Conservation (phyloP, 2,888 invertebrate genomes). For the Drosophila austrosaltans region DNA sequence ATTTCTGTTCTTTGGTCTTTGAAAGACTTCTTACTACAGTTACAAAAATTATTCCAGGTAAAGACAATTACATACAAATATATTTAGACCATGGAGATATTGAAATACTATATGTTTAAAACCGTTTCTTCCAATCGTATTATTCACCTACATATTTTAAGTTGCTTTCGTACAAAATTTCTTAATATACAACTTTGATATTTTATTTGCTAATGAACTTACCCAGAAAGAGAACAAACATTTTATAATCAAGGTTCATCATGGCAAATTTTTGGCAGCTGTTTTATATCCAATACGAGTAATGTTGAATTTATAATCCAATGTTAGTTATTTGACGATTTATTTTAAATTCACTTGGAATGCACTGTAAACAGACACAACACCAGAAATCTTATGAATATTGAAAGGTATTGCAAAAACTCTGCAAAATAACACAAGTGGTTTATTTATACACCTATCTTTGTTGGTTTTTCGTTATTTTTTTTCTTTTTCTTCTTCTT, state of each 20-base stretch:
- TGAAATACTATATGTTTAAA: too few species aligned
- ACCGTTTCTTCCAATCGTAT: too few species aligned
- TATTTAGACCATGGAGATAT: too few species aligned
- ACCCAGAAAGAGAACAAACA: conserved; percentile 73
- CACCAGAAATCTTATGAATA: conserved; percentile 59
- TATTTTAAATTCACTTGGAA: conserved; percentile 63
- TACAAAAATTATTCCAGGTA: too few species aligned
- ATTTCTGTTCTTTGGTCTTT: too few species aligned
- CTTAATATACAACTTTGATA: neutral
- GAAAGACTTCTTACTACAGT: too few species aligned
- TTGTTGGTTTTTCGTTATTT: conserved; percentile 20
- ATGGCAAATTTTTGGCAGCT: conserved; percentile 58
- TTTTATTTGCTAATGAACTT: conserved; percentile 46
- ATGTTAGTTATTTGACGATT: conserved; percentile 53
- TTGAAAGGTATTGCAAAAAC: conserved; percentile 49
- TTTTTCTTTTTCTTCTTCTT: conserved; percentile 1
- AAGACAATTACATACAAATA: too few species aligned
- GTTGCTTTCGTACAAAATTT: neutral
- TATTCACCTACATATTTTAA: too few species aligned
- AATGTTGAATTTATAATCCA: conserved; percentile 64
- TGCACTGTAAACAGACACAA: conserved; percentile 74
- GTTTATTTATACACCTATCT: conserved; percentile 32
- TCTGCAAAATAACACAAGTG: conserved; percentile 64
- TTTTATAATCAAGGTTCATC: conserved; percentile 59
- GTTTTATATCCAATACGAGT: conserved; percentile 44